A percentile compares a stretch with the other conserved stretches of the same genome.
Conservation (phyloP, 2,888 invertebrate species). For the Brachynemurus nebulosus region DNA sequence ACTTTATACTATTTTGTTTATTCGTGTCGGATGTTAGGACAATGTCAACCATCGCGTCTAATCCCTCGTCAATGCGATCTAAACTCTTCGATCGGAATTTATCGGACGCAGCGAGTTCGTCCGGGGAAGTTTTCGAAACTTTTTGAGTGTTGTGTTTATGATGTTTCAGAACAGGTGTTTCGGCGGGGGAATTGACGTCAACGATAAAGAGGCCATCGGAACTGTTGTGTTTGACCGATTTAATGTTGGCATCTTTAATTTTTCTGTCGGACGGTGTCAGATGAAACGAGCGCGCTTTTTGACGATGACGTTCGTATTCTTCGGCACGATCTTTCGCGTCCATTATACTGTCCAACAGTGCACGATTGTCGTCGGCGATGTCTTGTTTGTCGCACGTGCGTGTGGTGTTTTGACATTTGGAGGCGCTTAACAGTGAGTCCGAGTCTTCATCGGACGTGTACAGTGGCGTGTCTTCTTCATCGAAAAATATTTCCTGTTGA, state of each 20-base stretch:
- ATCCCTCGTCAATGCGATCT: constrained; percentile 58
- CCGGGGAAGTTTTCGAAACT: constrained; percentile 1
- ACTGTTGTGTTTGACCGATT: constrained; percentile 31
- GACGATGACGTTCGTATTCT: constrained; percentile 23
- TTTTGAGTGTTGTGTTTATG: neutral
- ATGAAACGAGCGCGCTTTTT: constrained; percentile 25
- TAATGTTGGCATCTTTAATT: constrained; percentile 17
- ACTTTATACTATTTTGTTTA: constrained; percentile 1
- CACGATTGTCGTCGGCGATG: constrained; percentile 30
- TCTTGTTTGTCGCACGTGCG: constrained; percentile 5
- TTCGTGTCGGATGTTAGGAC: constrained; percentile 44
- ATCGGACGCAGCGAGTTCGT: constrained; percentile 14
- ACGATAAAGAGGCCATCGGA: constrained; percentile 43
- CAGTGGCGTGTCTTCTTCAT: constrained; percentile 39
- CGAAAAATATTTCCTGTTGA: constrained; percentile 39
- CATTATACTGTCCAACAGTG: constrained; percentile 41
- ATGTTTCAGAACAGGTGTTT: constrained; percentile 1
- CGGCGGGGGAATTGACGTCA: constrained; percentile 4
- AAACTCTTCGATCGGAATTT: constrained; percentile 48
- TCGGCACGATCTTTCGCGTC: constrained; percentile 36
- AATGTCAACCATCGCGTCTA: constrained; percentile 58
- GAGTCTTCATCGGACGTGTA: constrained; percentile 54
- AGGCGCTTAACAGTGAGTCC: constrained; percentile 54
- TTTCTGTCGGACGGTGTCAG: constrained; percentile 25
- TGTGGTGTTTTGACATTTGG: constrained; percentile 28